These are phyloP conservation scores for Neolamprologus multifasciatus DNA, from an alignment of 2,797 vertebrate genomes.

Conservation along the genomic window DNA sequence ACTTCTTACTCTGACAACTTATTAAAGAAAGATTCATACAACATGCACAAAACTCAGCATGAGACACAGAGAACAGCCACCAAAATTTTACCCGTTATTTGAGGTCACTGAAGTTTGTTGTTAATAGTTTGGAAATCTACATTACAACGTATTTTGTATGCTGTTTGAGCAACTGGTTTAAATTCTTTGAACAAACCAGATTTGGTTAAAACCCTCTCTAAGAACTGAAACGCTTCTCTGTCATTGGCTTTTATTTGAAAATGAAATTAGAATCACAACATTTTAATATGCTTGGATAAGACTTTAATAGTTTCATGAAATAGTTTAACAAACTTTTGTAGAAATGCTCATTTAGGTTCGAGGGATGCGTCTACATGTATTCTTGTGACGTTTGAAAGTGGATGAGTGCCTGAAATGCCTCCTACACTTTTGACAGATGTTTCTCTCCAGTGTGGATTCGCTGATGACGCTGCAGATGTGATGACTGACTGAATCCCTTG, in stretches of 20 bases:
- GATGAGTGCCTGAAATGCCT: not conserved
- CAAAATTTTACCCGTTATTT: not conserved
- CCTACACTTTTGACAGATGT: not conserved
- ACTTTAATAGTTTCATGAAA: not conserved
- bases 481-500: not conserved
- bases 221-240: not conserved
- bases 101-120: not conserved
- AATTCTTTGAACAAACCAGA: not conserved
- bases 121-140: not conserved
- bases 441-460: not conserved
- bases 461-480: not conserved
- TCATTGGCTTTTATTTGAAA: not conserved
- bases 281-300: not conserved
- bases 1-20: not conserved
- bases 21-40: not conserved
- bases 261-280: not conserved
- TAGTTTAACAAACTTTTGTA: not conserved
- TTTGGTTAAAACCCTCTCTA: not conserved
- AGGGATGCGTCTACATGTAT: not conserved
- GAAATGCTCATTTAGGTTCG: not conserved
- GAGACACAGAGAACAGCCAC: not conserved
- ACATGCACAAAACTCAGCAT: not conserved
- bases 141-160: accelerated
- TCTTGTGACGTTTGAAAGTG: not conserved
- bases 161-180: not conserved